phyloP scores from a whole-genome alignment of 2,113 vertebrate species.

The Panurus biarmicus region DNA sequence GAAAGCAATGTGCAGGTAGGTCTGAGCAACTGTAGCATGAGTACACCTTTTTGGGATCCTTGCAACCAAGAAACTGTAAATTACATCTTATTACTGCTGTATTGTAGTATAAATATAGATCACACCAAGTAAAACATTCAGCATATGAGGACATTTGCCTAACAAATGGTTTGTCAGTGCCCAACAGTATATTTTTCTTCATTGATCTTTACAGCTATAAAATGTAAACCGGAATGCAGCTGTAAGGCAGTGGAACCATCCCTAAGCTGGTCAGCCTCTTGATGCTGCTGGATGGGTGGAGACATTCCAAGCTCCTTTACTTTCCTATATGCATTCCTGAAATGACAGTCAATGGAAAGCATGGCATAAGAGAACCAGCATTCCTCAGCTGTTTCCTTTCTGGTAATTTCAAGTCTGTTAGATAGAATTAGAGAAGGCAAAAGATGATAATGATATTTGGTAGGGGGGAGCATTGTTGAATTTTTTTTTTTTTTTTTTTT shows the following conservation, averaged over 20 bases:
- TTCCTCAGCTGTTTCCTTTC: slow-evolving; percentile 86
- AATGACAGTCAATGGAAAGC: slow-evolving; percentile 82
- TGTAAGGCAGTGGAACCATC: not conserved
- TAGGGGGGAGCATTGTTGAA: not conserved
- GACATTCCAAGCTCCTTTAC: slow-evolving; percentile 79
- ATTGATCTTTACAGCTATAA: not conserved
- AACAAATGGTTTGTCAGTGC: not conserved
- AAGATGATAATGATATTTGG: not conserved
- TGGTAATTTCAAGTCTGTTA: slow-evolving; percentile 42
- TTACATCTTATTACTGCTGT: not conserved
- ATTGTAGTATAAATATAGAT: not conserved
- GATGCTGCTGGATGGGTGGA: slow-evolving; percentile 69
- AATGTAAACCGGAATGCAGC: slow-evolving; percentile 35
- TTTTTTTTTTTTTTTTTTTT: not conserved
- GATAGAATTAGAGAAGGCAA: not conserved
- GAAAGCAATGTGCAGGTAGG: not conserved
- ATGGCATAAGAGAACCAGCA: slow-evolving; percentile 75
- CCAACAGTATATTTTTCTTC: slow-evolving; percentile 11
- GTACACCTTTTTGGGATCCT: not conserved
- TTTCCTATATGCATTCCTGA: slow-evolving; percentile 78
- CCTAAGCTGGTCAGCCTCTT: slow-evolving; percentile 26
- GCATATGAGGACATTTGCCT: not conserved
- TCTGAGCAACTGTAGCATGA: not conserved
- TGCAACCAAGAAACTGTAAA: not conserved
- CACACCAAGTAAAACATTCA: not conserved